phyloP scores from a whole-genome alignment of 1,140 invertebrate species.

The Heliconius nattereri region DNA sequence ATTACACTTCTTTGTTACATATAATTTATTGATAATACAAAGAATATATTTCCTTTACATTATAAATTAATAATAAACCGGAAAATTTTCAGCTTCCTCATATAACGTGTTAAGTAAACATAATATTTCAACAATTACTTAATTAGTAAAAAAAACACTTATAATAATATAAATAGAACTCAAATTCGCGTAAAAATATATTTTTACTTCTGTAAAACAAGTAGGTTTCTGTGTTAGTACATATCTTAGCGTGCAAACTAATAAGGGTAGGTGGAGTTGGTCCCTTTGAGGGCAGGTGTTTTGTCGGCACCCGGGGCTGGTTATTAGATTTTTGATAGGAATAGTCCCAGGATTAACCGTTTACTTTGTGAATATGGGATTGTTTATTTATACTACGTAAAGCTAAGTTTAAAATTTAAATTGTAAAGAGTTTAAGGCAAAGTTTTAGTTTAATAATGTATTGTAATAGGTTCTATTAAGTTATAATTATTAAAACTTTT shows the following conservation, averaged over 20 bases:
- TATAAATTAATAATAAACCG: conserved; percentile 38
- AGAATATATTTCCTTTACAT: conserved; percentile 20
- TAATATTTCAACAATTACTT: neutral
- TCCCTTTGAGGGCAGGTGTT: conserved; percentile 35
- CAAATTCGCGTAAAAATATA: conserved; percentile 14
- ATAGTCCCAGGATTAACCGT: conserved; percentile 11
- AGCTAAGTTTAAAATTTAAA: neutral
- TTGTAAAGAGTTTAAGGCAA: neutral
- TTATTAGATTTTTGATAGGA: conserved; percentile 31
- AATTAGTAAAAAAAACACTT: neutral
- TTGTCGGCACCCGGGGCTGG: neutral
- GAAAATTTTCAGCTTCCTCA: conserved; percentile 40
- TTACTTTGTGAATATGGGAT: conserved; percentile 15
- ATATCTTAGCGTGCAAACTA: conserved; percentile 41
- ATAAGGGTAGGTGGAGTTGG: conserved; percentile 37
- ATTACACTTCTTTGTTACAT: conserved; percentile 5
- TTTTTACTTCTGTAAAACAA: conserved; percentile 14
- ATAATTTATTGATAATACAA: conserved; percentile 14
- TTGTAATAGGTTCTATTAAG: neutral
- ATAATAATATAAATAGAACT: conserved; percentile 15
- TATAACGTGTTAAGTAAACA: conserved; percentile 22
- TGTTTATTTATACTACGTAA: neutral
- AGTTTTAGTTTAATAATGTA: neutral
- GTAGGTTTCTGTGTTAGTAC: conserved; percentile 21
- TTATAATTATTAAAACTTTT: no score